Conservation (phyloP, 1,140 invertebrate genomes). For the Maconellicoccus hirsutus region DNA sequence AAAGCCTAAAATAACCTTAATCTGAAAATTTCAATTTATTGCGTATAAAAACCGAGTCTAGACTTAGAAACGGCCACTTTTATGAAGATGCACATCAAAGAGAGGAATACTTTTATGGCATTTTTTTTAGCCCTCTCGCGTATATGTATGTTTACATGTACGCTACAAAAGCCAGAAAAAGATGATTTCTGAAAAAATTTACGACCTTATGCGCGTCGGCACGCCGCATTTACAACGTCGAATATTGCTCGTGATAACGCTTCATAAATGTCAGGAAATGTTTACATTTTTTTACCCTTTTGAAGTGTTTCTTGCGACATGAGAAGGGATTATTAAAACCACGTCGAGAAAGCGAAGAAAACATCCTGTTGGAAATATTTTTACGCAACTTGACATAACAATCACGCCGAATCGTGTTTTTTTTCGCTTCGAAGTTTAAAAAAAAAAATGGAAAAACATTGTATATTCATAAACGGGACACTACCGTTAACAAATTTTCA, state of each 20-base stretch:
- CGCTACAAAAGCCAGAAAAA: not conserved
- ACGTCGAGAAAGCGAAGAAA: not conserved
- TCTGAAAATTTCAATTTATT: too few relatives aligned
- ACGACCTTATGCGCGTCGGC: not conserved
- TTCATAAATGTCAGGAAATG: slow-evolving; percentile 21
- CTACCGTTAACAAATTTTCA: not conserved
- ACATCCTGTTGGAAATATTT: not conserved
- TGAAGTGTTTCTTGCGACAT: not conserved
- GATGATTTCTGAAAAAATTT: slow-evolving; percentile 13
- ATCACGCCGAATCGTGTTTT: not conserved
- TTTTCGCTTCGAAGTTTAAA: not conserved
- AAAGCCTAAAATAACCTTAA: too few relatives aligned
- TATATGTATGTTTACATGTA: not conserved
- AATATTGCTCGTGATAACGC: slow-evolving; percentile 16
- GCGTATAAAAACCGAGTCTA: too few relatives aligned
- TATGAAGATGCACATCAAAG: too few relatives aligned
- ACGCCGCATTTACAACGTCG: not conserved
- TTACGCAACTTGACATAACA: not conserved
- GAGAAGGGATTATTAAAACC: not conserved
- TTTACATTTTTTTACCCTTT: slow-evolving; percentile 17
- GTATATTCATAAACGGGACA: not conserved
- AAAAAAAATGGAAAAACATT: not conserved
- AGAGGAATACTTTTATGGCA: too few relatives aligned
- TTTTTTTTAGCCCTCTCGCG: too few relatives aligned
- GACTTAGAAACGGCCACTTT: too few relatives aligned